Evolutionary conservation across 2,888 invertebrate genomes (phyloP).

Genomic region (Entomobrya proxima): DNA sequence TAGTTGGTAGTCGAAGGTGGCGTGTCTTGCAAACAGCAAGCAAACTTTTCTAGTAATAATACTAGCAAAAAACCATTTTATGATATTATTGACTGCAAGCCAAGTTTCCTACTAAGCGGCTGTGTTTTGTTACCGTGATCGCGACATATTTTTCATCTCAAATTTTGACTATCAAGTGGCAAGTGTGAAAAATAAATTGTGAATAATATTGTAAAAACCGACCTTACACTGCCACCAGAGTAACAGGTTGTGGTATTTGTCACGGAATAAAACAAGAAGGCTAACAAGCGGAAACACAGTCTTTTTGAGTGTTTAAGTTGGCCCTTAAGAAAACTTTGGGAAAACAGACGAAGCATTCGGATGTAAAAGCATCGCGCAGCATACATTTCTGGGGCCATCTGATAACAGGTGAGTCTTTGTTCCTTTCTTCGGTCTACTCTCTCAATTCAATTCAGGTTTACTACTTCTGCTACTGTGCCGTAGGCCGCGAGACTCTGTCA

Average conservation of each 20-base stretch:
- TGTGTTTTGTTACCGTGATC: background rate
- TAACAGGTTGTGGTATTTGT: slow-evolving; percentile 31
- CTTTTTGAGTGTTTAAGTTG: background rate
- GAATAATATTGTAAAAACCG: background rate
- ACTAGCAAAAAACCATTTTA: slow-evolving; percentile 4
- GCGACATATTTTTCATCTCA: background rate
- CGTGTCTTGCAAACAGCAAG: background rate
- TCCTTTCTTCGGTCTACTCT: background rate
- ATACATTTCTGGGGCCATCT: background rate
- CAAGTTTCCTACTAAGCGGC: background rate
- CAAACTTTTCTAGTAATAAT: background rate
- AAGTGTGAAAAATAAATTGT: slow-evolving; percentile 5
- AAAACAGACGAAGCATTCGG: background rate
- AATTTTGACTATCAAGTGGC: background rate
- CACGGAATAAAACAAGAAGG: background rate
- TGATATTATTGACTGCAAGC: slow-evolving; percentile 25
- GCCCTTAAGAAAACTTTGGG: background rate
- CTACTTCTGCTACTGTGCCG: too few species aligned
- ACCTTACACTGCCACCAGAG: background rate
- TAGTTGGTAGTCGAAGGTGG: background rate
- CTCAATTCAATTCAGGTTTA: too few species aligned
- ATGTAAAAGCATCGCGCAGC: slow-evolving; percentile 1
- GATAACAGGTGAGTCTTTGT: slow-evolving; percentile 20
- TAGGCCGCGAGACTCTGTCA: too few species aligned
- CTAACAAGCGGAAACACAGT: background rate